Base-by-base conservation (phyloP, 2,888 invertebrate species). In the Blomia tropicalis region DNA sequence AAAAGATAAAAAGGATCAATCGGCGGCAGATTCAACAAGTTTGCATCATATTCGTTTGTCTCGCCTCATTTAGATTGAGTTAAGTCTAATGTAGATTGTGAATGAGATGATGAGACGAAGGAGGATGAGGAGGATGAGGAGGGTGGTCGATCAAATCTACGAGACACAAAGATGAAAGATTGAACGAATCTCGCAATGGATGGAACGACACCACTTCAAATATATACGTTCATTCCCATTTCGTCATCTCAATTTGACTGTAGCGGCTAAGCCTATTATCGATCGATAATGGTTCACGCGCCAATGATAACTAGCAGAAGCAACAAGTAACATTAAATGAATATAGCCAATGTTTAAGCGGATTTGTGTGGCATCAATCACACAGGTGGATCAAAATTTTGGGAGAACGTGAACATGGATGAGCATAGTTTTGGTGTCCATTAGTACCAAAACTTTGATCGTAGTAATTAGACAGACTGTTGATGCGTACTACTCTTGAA, bases 141-240 rank as follows among this genome's bases (percentile, higher is more conserved):
- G 7, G 7, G 7, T 11, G 7, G 36, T 17, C 36, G 17, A 7
- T 36, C 36, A 11, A 36, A 17, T 36, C n/a, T n/a, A n/a, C n/a
- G 36, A 36, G 7, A 17, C 36, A 17, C 36, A 17, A 36, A 11
- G 36, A 17, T 17, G 36, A 17, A 17, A 7, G 7, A n/a, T 11
- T 47, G 51, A n/a, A n/a, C 51, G 51, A 47, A 47, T 47, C 51
- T 47, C 51, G 51, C 51, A 47, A 47, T 47, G 51, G n/a, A 47
- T n/a, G n/a, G n/a, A n/a, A n/a, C n/a, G n/a, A n/a, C n/a, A n/a
- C n/a, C n/a, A n/a, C n/a, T n/a, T n/a, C n/a, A n/a, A n/a, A n/a
- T n/a, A n/a, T n/a, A n/a, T n/a, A n/a, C n/a, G n/a, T n/a, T n/a
- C n/a, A n/a, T n/a, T n/a, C n/a, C n/a, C n/a, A n/a, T n/a, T n/a